Conservation (phyloP, 2,113 vertebrate genomes). For the Pithys albifrons region DNA sequence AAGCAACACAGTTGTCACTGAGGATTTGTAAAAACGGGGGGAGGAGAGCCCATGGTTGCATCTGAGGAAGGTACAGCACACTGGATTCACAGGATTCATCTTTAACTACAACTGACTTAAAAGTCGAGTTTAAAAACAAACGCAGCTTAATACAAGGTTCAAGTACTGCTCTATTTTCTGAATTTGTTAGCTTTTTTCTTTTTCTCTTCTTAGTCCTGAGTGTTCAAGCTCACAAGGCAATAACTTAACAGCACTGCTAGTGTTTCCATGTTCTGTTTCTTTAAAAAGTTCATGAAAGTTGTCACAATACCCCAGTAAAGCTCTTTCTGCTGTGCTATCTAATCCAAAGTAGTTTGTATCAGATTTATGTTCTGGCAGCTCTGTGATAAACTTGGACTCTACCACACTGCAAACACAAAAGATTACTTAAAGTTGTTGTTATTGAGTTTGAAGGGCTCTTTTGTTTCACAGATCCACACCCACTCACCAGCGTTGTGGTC, state of each 20-base stretch:
- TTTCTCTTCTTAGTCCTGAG: not conserved
- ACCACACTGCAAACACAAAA: constrained; percentile 32
- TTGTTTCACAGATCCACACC: not conserved
- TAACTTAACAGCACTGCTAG: not conserved
- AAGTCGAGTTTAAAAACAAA: not conserved
- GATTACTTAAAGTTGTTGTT: constrained; percentile 41
- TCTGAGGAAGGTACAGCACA: not conserved
- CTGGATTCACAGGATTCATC: not conserved
- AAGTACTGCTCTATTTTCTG: not conserved
- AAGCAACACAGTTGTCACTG: not conserved
- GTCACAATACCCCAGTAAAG: constrained; percentile 26
- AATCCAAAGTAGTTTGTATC: constrained; percentile 63
- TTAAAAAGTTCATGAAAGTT: constrained; percentile 44
- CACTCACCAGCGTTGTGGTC: not conserved
- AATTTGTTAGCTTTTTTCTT: not conserved
- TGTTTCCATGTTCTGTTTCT: constrained; percentile 37
- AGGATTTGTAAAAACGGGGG: not conserved
- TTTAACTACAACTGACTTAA: not conserved
- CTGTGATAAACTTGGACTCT: constrained; percentile 50
- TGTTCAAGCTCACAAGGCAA: not conserved
- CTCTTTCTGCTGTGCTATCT: constrained; percentile 43
- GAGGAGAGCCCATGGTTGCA: not conserved
- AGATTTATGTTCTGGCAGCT: constrained; percentile 63
- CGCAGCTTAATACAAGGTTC: not conserved
- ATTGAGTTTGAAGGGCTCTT: constrained; percentile 38